These are phyloP conservation scores for Caenorhabditis sp. DNA, from an alignment of 2,888 invertebrate genomes.

Conservation along the genomic window DNA sequence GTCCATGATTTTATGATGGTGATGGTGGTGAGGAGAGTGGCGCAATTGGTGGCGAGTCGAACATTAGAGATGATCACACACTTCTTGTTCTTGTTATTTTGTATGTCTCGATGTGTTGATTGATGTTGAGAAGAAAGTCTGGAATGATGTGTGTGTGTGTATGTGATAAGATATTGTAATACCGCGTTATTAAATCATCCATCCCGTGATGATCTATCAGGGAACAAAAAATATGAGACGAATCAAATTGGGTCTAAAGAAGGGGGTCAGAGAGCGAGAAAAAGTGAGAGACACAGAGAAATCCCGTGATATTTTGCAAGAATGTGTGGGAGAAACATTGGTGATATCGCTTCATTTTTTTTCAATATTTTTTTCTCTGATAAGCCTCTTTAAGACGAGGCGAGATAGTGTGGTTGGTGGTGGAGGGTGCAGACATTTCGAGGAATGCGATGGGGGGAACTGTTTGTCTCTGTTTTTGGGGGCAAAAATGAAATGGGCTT, in stretches of 20 bases:
- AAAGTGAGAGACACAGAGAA: neutral
- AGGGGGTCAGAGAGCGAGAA: too few species aligned
- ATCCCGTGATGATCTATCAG: neutral
- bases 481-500: neutral
- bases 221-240: too few species aligned
- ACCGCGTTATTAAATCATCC: neutral
- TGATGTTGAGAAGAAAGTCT: neutral
- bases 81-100: too few species aligned
- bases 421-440: neutral
- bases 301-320: neutral
- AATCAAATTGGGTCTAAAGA: too few species aligned
- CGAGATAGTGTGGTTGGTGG: too few species aligned
- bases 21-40: conserved; percentile 12
- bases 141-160: neutral
- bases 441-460: neutral
- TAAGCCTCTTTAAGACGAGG: neutral
- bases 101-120: too few species aligned
- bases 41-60: neutral
- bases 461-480: neutral
- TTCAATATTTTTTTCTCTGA: neutral
- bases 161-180: too few species aligned
- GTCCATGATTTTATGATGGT: conserved; percentile 13
- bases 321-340: neutral
- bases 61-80: neutral
- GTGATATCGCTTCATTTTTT: neutral